Evolutionary conservation across 2,797 vertebrate species (phyloP).

Genomic region (Falco naumanni): DNA sequence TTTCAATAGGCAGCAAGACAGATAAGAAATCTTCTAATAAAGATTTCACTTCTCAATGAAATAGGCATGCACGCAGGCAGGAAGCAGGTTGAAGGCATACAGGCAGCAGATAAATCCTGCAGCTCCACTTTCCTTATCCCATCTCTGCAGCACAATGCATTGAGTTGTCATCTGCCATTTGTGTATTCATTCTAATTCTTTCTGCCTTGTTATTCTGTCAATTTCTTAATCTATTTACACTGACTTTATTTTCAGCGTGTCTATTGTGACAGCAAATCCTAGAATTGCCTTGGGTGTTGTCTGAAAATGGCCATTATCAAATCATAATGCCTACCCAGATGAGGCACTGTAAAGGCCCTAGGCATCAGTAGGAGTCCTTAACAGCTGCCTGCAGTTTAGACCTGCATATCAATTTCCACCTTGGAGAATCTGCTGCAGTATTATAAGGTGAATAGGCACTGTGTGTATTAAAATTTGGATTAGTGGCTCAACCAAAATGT

Average conservation of each 20-base stretch:
- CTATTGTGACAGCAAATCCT: constrained; percentile 74
- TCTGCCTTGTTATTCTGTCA: constrained; percentile 77
- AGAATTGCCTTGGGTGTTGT: constrained; percentile 75
- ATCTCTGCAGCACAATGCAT: neutral
- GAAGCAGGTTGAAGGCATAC: constrained; percentile 29
- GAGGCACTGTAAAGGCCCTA: constrained; percentile 58
- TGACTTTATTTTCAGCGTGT: constrained; percentile 77
- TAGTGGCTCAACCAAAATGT: constrained; percentile 18
- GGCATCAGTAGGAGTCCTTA: constrained; percentile 57
- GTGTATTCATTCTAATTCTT: constrained; percentile 69
- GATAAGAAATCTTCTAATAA: constrained; percentile 51
- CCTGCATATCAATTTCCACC: constrained; percentile 62
- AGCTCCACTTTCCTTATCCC: neutral
- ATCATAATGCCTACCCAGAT: constrained; percentile 68
- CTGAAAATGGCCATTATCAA: constrained; percentile 76
- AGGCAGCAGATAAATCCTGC: constrained; percentile 45
- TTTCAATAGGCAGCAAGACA: constrained; percentile 2
- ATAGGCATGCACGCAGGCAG: neutral
- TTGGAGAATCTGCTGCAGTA: constrained; percentile 29
- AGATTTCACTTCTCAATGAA: constrained; percentile 31
- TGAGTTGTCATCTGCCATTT: constrained; percentile 59
- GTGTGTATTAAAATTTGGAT: constrained; percentile 29
- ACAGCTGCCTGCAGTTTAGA: constrained; percentile 67
- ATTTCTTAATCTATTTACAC: constrained; percentile 78
- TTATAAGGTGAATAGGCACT: constrained; percentile 38